Evolutionary conservation across 2,797 vertebrate species (phyloP), one percentile per base, ranked within the genome.

Genomic region (Hoplostethus atlanticus): DNA sequence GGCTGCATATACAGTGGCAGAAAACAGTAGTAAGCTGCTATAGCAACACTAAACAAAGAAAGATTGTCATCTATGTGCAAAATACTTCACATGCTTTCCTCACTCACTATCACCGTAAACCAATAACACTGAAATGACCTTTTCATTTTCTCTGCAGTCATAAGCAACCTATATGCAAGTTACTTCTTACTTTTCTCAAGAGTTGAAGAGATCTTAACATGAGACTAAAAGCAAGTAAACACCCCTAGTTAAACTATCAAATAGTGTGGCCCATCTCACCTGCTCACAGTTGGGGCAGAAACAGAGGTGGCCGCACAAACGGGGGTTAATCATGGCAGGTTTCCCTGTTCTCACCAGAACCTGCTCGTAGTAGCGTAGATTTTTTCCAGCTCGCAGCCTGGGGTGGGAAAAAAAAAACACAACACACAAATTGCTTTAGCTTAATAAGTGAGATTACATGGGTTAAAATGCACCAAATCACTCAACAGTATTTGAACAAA

Each of bases 381-480:
- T 98, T 83, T 96, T 97, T 83, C 96, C 96, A 0, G 95, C 94
- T 79, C 96, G 95, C 31, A 95, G 94, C 84, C 97, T 99, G 25
- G 0, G 5, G 30, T 11, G 6, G 0, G 44, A 66, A 67, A 64
- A 59, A 31, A 67, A 40, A 30, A 58, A 11, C 3, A 38, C 59
- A 21, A 67, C 2, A 61, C 3, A 21, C 31, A 57, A 34, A 12
- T 42, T 59, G 7, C 5, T 52, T 77, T 17, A 46, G 47, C 1
- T 44, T 13, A 7, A 30, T 7, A 6, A 52, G 57, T 30, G 12
- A 17, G 1, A 57, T 5, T 9, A 57, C 4, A 8, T 8, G 15
- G 31, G 58, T 52, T 53, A 61, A 63, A 21, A 55, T 15, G 6
- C 16, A n/a, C 3, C 6, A 36, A 36, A 30, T 7, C 21, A 0